phyloP scores from a whole-genome alignment of 2,113 vertebrate species.

The Muntiacus reevesi region DNA sequence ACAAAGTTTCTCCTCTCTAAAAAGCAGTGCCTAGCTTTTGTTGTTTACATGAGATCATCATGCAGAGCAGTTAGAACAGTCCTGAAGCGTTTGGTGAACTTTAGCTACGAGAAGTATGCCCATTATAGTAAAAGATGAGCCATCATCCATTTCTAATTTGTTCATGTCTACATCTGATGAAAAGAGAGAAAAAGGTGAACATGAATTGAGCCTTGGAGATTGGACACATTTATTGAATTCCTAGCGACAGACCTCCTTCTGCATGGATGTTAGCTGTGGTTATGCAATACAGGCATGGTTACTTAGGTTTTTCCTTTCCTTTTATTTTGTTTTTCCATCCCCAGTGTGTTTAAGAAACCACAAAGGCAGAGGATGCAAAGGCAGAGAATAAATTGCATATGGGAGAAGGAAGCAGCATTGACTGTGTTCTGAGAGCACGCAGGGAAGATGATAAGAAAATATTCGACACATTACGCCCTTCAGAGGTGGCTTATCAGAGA shows the following conservation, averaged over 20 bases:
- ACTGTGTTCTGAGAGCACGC: slow-evolving; percentile 15
- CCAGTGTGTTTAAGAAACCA: background rate
- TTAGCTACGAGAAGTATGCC: background rate
- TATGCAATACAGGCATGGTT: background rate
- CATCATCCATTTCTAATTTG: background rate
- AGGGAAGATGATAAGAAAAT: slow-evolving; percentile 40
- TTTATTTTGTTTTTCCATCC: slow-evolving; percentile 21
- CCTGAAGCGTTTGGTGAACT: background rate
- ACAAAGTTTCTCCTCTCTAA: background rate
- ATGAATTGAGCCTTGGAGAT: background rate
- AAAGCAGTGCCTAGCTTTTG: background rate
- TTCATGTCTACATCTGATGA: background rate
- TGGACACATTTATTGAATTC: background rate
- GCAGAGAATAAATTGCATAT: slow-evolving; percentile 38
- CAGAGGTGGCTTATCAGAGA: slow-evolving; percentile 45
- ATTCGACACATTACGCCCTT: slow-evolving; percentile 20
- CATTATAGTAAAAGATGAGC: background rate
- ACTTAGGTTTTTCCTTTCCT: background rate
- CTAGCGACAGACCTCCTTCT: background rate
- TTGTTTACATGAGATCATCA: background rate
- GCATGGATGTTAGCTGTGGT: background rate
- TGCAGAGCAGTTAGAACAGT: background rate
- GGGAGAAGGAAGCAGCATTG: background rate
- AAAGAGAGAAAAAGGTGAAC: background rate
- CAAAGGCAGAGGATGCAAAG: background rate